A percentile compares a stretch with the other conserved stretches of the same genome.
Conservation (phyloP, 2,113 vertebrate genomes). For the Siniperca chuatsi region DNA sequence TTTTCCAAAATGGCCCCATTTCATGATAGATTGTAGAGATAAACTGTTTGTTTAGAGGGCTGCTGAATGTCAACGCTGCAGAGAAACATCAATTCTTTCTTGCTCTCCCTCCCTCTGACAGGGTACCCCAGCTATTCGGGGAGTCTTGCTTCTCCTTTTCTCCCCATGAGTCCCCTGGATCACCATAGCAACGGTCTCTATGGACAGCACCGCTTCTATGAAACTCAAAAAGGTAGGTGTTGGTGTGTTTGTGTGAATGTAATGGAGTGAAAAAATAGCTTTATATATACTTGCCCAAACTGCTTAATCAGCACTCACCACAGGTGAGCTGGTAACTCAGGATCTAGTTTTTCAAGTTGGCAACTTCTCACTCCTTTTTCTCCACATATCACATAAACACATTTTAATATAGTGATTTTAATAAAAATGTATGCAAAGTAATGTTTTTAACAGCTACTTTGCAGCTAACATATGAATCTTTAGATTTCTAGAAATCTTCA, state of each 20-base stretch:
- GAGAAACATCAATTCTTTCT: conserved; percentile 74
- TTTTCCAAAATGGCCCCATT: conserved; percentile 69
- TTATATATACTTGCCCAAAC: conserved; percentile 21
- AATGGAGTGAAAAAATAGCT: conserved; percentile 5
- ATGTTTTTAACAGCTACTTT: background rate
- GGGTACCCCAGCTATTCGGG: conserved; percentile 97
- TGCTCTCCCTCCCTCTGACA: conserved; percentile 76
- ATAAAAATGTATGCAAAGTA: background rate
- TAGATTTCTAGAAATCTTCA: background rate
- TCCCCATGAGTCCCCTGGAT: conserved; percentile 98
- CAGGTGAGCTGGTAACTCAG: conserved; percentile 11
- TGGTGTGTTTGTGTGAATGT: conserved; percentile 60
- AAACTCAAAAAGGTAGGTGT: conserved; percentile 91
- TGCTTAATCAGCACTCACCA: conserved; percentile 54
- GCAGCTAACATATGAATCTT: background rate
- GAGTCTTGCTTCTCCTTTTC: conserved; percentile 96
- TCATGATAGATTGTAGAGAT: conserved; percentile 72
- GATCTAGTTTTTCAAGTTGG: conserved; percentile 4
- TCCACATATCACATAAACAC: background rate
- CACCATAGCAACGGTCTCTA: conserved; percentile 97
- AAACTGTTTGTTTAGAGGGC: conserved; percentile 79
- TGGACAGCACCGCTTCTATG: conserved; percentile 97
- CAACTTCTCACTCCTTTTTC: conserved; percentile 4
- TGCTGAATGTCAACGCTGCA: conserved; percentile 73
- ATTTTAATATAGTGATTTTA: background rate